Percentiles rank a stretch among this genome's conserved stretches.
These are phyloP conservation scores for Emydocephalus ijimae DNA, from an alignment of 2,113 vertebrate genomes.

Conservation along the genomic window DNA sequence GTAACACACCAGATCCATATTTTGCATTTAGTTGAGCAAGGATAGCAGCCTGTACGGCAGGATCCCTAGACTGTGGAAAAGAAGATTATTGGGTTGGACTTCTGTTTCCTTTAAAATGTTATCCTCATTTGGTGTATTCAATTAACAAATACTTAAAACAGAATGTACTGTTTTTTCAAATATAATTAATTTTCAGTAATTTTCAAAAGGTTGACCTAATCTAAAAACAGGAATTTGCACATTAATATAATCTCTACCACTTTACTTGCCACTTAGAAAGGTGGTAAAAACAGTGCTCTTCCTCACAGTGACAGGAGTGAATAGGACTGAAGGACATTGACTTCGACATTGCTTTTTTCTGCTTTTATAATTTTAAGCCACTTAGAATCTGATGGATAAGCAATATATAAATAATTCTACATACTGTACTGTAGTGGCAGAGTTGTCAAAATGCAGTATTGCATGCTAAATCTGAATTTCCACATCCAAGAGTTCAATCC, in stretches of 20 bases:
- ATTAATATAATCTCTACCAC: neutral
- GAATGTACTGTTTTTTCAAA: neutral
- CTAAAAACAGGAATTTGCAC: neutral
- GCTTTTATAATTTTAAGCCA: neutral
- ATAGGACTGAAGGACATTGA: neutral
- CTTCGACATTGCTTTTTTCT: neutral
- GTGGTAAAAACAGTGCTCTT: neutral
- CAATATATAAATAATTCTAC: neutral
- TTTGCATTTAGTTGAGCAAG: conserved; percentile 97
- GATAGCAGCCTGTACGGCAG: conserved; percentile 97
- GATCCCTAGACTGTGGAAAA: conserved; percentile 88
- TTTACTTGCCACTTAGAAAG: neutral
- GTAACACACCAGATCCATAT: conserved; percentile 86
- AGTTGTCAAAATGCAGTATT: neutral
- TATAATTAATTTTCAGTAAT: neutral
- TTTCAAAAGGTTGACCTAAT: neutral
- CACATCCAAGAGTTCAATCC: neutral
- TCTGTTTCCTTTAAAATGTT: neutral
- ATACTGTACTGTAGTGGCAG: neutral
- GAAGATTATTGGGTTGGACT: neutral
- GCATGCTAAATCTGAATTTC: neutral
- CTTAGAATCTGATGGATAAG: neutral
- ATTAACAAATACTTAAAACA: neutral
- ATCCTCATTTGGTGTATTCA: neutral
- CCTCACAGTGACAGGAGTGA: neutral